Evolutionary conservation across 2,113 vertebrate genomes (phyloP), one percentile per base, ranked within the genome.

Genomic region (Arizona elegans): DNA sequence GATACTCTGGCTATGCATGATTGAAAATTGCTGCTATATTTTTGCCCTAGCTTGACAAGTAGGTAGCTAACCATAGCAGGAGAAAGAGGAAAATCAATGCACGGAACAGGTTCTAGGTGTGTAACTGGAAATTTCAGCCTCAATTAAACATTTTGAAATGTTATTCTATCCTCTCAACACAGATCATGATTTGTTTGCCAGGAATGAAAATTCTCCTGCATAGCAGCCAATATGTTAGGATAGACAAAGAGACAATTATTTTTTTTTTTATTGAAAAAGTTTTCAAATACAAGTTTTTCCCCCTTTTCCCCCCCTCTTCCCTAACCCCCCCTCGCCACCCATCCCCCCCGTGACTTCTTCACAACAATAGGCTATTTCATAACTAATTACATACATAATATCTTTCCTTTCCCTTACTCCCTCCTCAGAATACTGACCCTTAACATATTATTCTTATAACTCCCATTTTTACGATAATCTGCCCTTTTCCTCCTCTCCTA

Each of bases 31-130:
- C 0, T 17, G 23, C 1, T 91, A 19, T 58, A 88, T 43, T 91
- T 29, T n/a, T 5, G 81, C 29, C 47, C 11, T 3, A 33, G 33
- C 3, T 54, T 85, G 5, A 0, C 0, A 0, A 11, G 6, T n/a
- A 59, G 91, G 13, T 29, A 1, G 21, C 65, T 88, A 75, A 10
- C 90, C 1, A 59, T 0, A 17, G 0, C 0, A 91, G 65, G 24
- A 8, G 87, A 55, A 59, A 88, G 55, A 52, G 13, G 11, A 75
- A 94, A 1, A 47, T 87, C n/a, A 81, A 88, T 89, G 87, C 55
- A 70, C 38, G 15, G 38, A 93, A 85, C 1, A 5, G 47, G 47
- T 38, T n/a, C 54, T 89, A 91, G 89, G 54, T 62, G 6, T 19
- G 21, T 88, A 62, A 59, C 24, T 10, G 5, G 54, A 26, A 90